A percentile compares a stretch with the other conserved stretches of the same genome.
phyloP scores from a whole-genome alignment of 2,113 vertebrate genomes.

The Pangasianodon hypophthalmus region DNA sequence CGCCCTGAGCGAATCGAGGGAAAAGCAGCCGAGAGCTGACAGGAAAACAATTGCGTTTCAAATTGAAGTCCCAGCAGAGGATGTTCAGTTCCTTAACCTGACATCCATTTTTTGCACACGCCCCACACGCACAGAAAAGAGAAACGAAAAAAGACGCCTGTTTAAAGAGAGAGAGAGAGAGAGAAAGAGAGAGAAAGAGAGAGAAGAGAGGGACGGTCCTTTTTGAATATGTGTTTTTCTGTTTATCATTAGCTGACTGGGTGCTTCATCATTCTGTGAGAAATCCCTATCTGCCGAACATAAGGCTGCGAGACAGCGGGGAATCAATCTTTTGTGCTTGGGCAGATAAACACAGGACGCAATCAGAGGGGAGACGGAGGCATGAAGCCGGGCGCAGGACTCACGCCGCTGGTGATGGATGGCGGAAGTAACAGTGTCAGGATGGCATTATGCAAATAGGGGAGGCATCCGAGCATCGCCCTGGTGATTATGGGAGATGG shows the following conservation, averaged over 20 bases:
- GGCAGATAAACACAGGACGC: constrained; percentile 82
- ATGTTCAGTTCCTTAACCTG: constrained; percentile 82
- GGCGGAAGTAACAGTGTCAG: constrained; percentile 95
- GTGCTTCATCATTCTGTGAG: constrained; percentile 85
- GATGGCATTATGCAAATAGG: constrained; percentile 97
- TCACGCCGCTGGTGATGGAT: constrained; percentile 86
- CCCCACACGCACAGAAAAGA: constrained; percentile 61
- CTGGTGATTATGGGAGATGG: constrained; percentile 93
- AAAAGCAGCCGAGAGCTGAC: constrained; percentile 77
- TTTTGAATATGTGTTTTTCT: constrained; percentile 84
- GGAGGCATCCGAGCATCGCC: constrained; percentile 90
- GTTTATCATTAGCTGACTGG: constrained; percentile 80
- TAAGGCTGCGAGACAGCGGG: constrained; percentile 84
- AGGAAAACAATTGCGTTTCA: constrained; percentile 81
- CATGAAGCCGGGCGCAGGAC: constrained; percentile 80
- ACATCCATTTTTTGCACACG: constrained; percentile 72
- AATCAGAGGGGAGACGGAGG: constrained; percentile 78
- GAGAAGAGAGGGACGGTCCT: constrained; percentile 67
- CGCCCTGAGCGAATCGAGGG: constrained; percentile 71
- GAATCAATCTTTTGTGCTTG: constrained; percentile 89
- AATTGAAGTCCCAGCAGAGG: constrained; percentile 81
- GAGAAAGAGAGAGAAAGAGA: constrained; percentile 1
- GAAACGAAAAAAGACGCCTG: constrained; percentile 56
- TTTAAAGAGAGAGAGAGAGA: constrained; percentile 58
- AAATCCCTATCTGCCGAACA: constrained; percentile 88